Evolutionary conservation across 1,140 invertebrate species (phyloP), one percentile per base, ranked within the genome.

Genomic region (Penaeus vannamei): DNA sequence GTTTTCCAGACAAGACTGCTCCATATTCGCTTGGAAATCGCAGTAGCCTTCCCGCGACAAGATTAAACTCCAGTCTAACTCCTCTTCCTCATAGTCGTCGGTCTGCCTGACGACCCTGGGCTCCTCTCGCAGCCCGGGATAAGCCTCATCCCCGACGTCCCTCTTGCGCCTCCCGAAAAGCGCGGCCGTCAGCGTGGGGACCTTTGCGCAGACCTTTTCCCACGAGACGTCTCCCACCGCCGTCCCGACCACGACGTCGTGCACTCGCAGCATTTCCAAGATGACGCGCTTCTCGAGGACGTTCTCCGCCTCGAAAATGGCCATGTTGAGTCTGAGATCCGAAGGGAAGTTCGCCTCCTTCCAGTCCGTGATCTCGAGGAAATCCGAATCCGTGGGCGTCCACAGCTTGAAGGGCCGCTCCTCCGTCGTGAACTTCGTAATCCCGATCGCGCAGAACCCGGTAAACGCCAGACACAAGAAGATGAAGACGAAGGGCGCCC

Each of bases 351-450:
- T 95, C n/a, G 94, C 93, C 91, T 95, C 95, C 64, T 96, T 94
- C 96, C 96, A 96, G 89, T 96, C 94, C 7, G 95, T 95, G 88
- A 96, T 95, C 88, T 92, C 92, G 64, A 94, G 93, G 92, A 96
- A 96, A 86, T 95, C 94, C 0, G 95, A 96, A 87, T 96, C 93
- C 46, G 93, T 93, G 17, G 94, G 94, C 10, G 96, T 95, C 96
- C 96, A 97, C 84, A 96, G 92, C 92, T 95, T 95, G 86, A 96
- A 93, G 5, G 96, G 96, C 92, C 96, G 95, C 91, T 94, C 94
- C 90, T 94, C 94, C 92, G 94, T 94, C 90, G 94, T 93, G 93
- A 95, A 95, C 89, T 92, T 93, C 22, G 95, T 91, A 32, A 95
- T 92, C 62, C 95, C 95, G 84, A 94, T 91, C 84, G 92, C 92